Base-by-base conservation (phyloP, 1,140 invertebrate genomes). In the Aphaenogaster floridana region DNA sequence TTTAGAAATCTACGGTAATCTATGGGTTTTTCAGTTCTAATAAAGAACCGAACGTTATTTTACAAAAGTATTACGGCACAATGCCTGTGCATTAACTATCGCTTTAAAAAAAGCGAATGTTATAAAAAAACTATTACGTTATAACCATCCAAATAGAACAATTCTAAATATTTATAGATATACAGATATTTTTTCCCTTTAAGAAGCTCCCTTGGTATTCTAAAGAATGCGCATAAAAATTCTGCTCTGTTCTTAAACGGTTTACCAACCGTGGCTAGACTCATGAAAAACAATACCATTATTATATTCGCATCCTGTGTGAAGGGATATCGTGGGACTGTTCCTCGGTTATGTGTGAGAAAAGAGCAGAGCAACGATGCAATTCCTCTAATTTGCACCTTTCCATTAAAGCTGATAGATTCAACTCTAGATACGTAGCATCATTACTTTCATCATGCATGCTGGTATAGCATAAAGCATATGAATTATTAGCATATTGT, bases 271-370 rank as follows among this genome's bases (percentile, higher is more conserved):
- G 80, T 84, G 42, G 68, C 80, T 84, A 84, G 80, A 52, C 69
- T 84, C 80, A 84, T 84, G 80, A 84, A 84, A 84, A 84, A 84
- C 80, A 84, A 84, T 84, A 84, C 80, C 80, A 84, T 84, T 84
- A 84, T 84, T 84, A 84, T 84, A 84, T 84, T 59, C 80, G 69
- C 69, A 84, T 84, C 80, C 80, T 74, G 80, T 74, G 80, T 50
- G 69, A 74, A 50, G 69, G 80, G 54, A 84, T 84, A 84, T 74
- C 80, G 80, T 84, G 80, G 54, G 80, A 84, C 69, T 84, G 68
- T 84, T 74, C 34, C 69, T 84, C 66, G 48, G 80, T 84, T 84
- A 84, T 84, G 69, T 74, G 80, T 84, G 80, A 84, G 80, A 84
- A 84, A 84, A 74, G 69, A 84, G 54, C 34, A 21, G 80, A 74